A percentile compares a stretch with the other conserved stretches of the same genome.
Conservation (phyloP, 2,113 vertebrate species). For the Rattus norvegicus region GRCr8 NC_086022.1:108630501-108631000, state of each 20-base stretch:
- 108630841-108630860: neutral
- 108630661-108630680: neutral
- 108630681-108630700: neutral
- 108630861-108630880: neutral
- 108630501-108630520: neutral
- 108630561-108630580: neutral
- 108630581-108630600: neutral
- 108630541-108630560: neutral
- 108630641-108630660: neutral
- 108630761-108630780: neutral
- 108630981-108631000: neutral
- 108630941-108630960: neutral
- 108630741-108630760: neutral
- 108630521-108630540: neutral
- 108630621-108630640: neutral
- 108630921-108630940: neutral
- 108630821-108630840: neutral
- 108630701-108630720: neutral
- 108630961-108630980: neutral
- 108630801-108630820: neutral
- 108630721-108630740: neutral
- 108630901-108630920: too few species aligned
- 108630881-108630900: neutral
- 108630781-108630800: neutral
- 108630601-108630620: neutral